A percentile compares a stretch with the other conserved stretches of the same genome.
Conservation (phyloP, 1,140 invertebrate species). For the Phortica variegata region DNA sequence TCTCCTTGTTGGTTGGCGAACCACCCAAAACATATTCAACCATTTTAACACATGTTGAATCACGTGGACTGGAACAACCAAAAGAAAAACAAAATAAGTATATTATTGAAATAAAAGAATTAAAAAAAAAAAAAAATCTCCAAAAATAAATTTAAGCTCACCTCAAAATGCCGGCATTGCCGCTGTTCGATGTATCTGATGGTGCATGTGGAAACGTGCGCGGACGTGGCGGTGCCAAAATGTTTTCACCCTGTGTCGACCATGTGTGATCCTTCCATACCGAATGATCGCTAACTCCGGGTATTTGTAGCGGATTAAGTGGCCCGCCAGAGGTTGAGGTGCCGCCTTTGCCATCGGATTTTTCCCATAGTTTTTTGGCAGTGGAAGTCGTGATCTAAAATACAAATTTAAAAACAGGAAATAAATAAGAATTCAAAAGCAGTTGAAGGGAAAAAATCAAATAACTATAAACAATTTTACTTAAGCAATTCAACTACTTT, state of each 20-base stretch:
- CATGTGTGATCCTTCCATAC: conserved; percentile 57
- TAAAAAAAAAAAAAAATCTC: too few relatives aligned
- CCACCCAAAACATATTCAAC: conserved; percentile 95
- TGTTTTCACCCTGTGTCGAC: conserved; percentile 55
- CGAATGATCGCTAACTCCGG: conserved; percentile 49
- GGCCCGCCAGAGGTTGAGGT: conserved; percentile 41
- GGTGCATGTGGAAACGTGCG: conserved; percentile 46
- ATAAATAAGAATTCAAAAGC: background rate
- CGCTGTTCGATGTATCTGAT: conserved; percentile 45
- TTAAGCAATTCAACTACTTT: background rate
- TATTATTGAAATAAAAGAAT: conserved; percentile 1
- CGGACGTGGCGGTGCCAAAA: conserved; percentile 46
- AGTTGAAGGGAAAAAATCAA: conserved; percentile 1
- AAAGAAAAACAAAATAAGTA: conserved; percentile 10
- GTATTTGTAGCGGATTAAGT: conserved; percentile 51
- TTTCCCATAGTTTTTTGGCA: conserved; percentile 57
- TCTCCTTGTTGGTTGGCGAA: conserved; percentile 81
- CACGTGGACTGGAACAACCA: conserved; percentile 64
- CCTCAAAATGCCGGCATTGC: conserved; percentile 54
- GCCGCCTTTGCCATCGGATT: conserved; percentile 50
- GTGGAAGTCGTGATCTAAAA: conserved; percentile 55
- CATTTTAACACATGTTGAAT: conserved; percentile 88
- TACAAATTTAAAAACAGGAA: conserved; percentile 3
- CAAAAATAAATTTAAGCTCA: conserved; percentile 16
- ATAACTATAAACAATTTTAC: too few relatives aligned